phyloP scores from a whole-genome alignment of 2,888 invertebrate genomes.

The Agriopis marginaria region DNA sequence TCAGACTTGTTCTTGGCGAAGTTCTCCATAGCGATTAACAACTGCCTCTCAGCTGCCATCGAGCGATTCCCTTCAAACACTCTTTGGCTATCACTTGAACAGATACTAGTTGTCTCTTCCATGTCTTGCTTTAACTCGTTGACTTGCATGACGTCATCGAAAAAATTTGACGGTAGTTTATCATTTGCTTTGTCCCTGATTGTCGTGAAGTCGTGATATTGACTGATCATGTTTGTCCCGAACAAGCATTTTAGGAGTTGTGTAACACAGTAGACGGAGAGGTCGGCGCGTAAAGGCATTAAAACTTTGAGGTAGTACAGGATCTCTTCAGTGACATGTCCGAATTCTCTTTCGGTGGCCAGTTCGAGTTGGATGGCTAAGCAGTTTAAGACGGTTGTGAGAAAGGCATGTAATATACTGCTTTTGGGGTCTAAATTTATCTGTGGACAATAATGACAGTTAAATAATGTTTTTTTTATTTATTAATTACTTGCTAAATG shows the following conservation, averaged over 20 bases:
- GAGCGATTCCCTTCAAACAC: conserved; percentile 70
- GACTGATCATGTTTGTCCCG: conserved; percentile 89
- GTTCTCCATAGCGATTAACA: conserved; percentile 77
- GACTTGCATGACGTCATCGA: conserved; percentile 68
- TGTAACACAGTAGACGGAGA: conserved; percentile 91
- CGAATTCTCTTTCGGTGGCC: conserved; percentile 89
- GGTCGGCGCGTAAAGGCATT: conserved; percentile 89
- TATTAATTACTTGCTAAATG: no score
- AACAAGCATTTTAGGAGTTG: conserved; percentile 92
- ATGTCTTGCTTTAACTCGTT: conserved; percentile 54
- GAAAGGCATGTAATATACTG: conserved; percentile 90
- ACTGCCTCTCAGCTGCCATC: conserved; percentile 70
- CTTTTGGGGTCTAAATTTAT: conserved; percentile 92
- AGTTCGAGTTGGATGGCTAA: conserved; percentile 90
- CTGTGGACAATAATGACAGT: no score
- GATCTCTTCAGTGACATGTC: conserved; percentile 92
- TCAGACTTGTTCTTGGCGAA: conserved; percentile 79
- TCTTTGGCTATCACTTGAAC: conserved; percentile 72
- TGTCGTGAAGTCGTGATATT: conserved; percentile 73
- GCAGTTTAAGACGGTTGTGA: conserved; percentile 88
- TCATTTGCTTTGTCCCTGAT: conserved; percentile 58
- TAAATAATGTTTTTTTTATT: no score
- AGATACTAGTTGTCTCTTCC: conserved; percentile 62
- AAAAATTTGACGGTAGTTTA: conserved; percentile 56
- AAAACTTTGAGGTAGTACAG: conserved; percentile 91